Conservation (phyloP, 2,888 invertebrate species). For the Pomacea canaliculata region DNA sequence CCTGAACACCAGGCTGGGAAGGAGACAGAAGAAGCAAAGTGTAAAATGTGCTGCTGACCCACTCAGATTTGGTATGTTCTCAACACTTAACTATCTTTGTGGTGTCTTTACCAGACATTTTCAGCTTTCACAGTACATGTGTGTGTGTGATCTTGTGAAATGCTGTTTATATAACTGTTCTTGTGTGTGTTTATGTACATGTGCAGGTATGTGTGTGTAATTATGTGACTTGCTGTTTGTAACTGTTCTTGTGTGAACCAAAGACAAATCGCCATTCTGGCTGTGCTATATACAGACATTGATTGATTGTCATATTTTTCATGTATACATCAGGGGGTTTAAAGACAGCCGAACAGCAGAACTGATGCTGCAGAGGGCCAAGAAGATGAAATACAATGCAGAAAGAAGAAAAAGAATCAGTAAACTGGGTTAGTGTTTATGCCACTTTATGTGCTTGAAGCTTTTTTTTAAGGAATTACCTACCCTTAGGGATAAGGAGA, state of each 20-base stretch:
- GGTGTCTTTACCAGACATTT: too few relatives aligned
- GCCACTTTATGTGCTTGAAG: too few relatives aligned
- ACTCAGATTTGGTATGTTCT: too few relatives aligned
- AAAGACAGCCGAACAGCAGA: constrained; percentile 63
- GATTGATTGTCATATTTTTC: neutral
- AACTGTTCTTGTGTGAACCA: neutral
- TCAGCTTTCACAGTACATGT: too few relatives aligned
- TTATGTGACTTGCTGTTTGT: neutral
- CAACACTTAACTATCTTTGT: too few relatives aligned
- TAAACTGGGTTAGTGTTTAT: constrained; percentile 56
- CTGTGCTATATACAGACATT: neutral
- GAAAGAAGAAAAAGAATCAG: constrained; percentile 60
- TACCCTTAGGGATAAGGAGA: neutral
- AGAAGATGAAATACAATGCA: constrained; percentile 67
- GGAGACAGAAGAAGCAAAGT: too few relatives aligned
- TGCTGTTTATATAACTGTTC: neutral
- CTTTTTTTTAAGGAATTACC: too few relatives aligned
- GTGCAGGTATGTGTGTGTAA: constrained; percentile 1
- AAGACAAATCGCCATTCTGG: neutral
- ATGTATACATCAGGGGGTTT: constrained; percentile 59
- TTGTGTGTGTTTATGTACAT: constrained; percentile 4
- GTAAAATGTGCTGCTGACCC: too few relatives aligned
- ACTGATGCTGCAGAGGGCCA: constrained; percentile 66
- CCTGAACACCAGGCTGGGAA: too few relatives aligned
- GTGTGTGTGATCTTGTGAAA: too few relatives aligned